Conservation (phyloP, 2,113 vertebrate genomes). For the Murina feae region DNA sequence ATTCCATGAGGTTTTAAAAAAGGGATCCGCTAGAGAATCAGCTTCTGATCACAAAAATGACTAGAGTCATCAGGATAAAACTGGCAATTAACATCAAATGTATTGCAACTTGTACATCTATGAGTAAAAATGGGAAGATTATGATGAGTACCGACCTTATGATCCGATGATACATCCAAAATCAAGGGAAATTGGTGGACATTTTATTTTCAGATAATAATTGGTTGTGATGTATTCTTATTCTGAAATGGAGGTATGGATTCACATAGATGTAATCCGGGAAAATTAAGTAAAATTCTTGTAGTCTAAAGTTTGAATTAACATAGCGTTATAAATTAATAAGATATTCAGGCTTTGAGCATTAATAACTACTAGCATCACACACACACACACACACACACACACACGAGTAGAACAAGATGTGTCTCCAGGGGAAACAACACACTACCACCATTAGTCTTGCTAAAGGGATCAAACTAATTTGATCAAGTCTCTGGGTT, state of each 20-base stretch:
- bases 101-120: background rate
- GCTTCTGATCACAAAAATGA: background rate
- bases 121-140: background rate
- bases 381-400: background rate
- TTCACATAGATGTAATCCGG: background rate
- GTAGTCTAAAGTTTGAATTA: background rate
- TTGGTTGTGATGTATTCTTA: background rate
- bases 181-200: background rate
- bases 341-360: background rate
- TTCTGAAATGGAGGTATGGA: background rate
- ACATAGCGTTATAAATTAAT: background rate
- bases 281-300: background rate
- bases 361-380: background rate
- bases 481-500: background rate
- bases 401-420: background rate
- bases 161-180: background rate
- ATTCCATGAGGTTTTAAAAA: background rate
- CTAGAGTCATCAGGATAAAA: background rate
- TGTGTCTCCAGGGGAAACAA: background rate
- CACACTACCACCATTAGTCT: background rate
- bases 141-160: background rate
- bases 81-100: background rate
- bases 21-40: background rate
- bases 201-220: background rate
- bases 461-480: background rate